A percentile compares a stretch with the other conserved stretches of the same genome.
These are phyloP conservation scores for Pollenia griseotomentosa DNA, from an alignment of 2,888 invertebrate genomes.

Conservation along the genomic window DNA sequence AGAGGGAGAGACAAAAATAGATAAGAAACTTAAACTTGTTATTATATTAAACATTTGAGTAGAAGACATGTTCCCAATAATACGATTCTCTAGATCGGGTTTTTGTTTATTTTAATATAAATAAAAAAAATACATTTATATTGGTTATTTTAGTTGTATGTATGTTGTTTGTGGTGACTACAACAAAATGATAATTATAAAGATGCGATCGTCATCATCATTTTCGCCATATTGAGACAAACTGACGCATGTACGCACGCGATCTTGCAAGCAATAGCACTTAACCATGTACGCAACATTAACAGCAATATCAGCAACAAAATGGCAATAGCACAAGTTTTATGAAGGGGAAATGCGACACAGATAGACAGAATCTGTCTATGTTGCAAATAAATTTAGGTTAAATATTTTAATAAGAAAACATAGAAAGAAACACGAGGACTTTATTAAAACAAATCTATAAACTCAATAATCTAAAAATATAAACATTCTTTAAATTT, in stretches of 20 bases:
- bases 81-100: constrained; percentile 8
- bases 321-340: background rate
- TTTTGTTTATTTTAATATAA: constrained; percentile 31
- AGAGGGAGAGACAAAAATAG: background rate
- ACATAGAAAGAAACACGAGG: background rate
- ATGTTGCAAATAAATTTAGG: constrained; percentile 56
- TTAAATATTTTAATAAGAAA: constrained; percentile 39
- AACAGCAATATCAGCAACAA: background rate
- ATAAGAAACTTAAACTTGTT: constrained; percentile 44
- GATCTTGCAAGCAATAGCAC: constrained; percentile 17
- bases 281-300: constrained; percentile 17
- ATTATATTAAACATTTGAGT: background rate
- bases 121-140: constrained; percentile 33
- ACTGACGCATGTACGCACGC: constrained; percentile 3
- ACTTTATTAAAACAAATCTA: background rate
- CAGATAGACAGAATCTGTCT: background rate
- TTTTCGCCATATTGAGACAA: constrained; percentile 24
- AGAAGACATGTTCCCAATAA: constrained; percentile 4
- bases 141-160: constrained; percentile 47
- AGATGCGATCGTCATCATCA: constrained; percentile 51
- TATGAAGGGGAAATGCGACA: background rate
- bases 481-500: background rate
- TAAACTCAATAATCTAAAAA: background rate
- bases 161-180: constrained; percentile 8
- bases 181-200: constrained; percentile 21